A percentile compares a stretch with the other conserved stretches of the same genome.
phyloP scores from a whole-genome alignment of 2,113 vertebrate species.

The Brachyhypopomus gauderio region DNA sequence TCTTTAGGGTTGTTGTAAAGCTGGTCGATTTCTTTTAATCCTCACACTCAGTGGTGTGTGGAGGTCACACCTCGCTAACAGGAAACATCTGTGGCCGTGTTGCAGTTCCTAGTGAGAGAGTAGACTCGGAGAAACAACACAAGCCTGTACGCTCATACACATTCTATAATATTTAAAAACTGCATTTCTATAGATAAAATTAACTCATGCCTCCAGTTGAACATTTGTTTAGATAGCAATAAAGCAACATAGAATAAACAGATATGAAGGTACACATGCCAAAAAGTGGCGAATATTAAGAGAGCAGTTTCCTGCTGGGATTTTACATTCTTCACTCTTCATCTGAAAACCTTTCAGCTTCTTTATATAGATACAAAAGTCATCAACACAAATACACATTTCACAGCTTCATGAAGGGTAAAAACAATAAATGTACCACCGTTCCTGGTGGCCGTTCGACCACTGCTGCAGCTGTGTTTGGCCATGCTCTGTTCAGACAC shows the following conservation, averaged over 20 bases:
- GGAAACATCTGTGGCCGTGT: conserved; percentile 52
- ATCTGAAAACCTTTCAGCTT: background rate
- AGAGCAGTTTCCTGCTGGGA: background rate
- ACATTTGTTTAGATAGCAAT: too few relatives aligned
- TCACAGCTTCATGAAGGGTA: background rate
- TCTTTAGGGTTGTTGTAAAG: background rate
- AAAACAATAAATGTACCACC: background rate
- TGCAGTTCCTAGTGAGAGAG: background rate
- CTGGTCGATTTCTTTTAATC: background rate
- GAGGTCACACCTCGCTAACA: conserved; percentile 51
- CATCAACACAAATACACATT: background rate
- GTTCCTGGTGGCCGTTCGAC: too few relatives aligned
- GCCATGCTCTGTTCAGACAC: background rate
- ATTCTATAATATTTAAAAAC: background rate
- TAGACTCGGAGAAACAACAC: background rate
- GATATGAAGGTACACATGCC: too few relatives aligned
- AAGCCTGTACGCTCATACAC: background rate
- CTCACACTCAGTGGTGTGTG: conserved; percentile 34
- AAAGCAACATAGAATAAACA: too few relatives aligned
- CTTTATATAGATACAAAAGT: background rate
- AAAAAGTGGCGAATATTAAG: too few relatives aligned
- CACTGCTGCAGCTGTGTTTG: background rate
- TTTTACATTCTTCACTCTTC: background rate
- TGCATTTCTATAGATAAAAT: background rate
- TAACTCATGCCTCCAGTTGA: too few relatives aligned